Evolutionary conservation across 2,113 vertebrate species (phyloP).

Genomic region (Chionodraco myersi): DNA sequence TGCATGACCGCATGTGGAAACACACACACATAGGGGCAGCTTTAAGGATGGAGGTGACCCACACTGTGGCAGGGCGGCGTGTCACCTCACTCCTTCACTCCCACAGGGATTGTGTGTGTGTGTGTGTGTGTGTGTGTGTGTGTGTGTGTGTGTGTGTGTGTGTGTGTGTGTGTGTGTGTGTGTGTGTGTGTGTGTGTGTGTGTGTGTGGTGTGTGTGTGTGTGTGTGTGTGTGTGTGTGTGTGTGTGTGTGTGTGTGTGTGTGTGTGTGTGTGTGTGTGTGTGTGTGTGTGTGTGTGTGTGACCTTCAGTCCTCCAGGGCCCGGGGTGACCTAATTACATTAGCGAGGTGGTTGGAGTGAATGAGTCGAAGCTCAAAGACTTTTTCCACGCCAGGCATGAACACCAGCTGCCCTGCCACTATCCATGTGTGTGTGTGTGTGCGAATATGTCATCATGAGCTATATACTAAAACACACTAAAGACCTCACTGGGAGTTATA

Average conservation of each 20-base stretch:
- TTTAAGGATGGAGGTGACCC: slow-evolving; percentile 60
- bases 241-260: background rate
- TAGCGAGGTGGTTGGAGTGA: slow-evolving; percentile 64
- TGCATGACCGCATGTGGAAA: slow-evolving; percentile 64
- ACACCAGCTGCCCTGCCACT: slow-evolving; percentile 64
- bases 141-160: slow-evolving; percentile 54
- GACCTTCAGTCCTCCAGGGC: slow-evolving; percentile 68
- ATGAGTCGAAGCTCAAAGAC: slow-evolving; percentile 63
- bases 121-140: slow-evolving; percentile 56
- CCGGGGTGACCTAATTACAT: slow-evolving; percentile 74
- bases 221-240: background rate
- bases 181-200: slow-evolving; percentile 38
- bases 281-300: no score
- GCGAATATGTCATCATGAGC: slow-evolving; percentile 38
- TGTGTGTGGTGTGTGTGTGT: background rate
- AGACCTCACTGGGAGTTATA: slow-evolving; percentile 49
- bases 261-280: background rate
- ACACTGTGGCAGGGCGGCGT: slow-evolving; percentile 67
- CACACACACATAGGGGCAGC: slow-evolving; percentile 37
- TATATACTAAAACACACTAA: slow-evolving; percentile 40
- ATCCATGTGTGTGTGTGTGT: slow-evolving; percentile 7
- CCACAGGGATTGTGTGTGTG: slow-evolving; percentile 46
- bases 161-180: slow-evolving; percentile 43
- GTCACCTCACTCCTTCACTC: slow-evolving; percentile 68
- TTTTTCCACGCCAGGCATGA: slow-evolving; percentile 47